Base-by-base conservation (phyloP, 2,797 vertebrate genomes). In the Toxotes lorentzi region DNA sequence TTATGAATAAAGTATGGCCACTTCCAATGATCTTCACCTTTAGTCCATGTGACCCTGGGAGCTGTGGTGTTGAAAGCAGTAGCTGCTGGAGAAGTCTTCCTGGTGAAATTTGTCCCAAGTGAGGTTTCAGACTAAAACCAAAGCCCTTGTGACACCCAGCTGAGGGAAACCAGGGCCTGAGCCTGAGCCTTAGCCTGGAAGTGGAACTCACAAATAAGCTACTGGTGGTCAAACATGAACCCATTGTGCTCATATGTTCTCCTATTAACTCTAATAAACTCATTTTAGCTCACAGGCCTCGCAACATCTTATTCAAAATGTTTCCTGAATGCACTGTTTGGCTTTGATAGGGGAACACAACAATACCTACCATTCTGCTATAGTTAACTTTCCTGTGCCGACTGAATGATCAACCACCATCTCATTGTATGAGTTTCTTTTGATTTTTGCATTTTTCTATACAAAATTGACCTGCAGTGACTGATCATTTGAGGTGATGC, bases 351-450 rank as follows among this genome's bases (percentile, higher is more conserved):
- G 27, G 24, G 10, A 75, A 70, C 50, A 35, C 60, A 78, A 86
- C 78, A 89, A 88, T 82, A 47, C 61, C 24, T 1, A 12, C 60
- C 12, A 70, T 82, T 87, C 66, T 74, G 48, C 70, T 73, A 14
- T 30, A 32, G 70, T 77, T 70, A 69, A 8, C 17, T 3, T 76
- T 38, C 78, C 56, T 48, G 23, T 57, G 11, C 27, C 51, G 76
- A 38, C 51, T 41, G 65, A 87, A 79, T 81, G 67, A 84, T 69
- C 56, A 64, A 68, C 71, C 78, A 5, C 73, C 51, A 57, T 48
- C 38, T 79, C 60, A 85, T 87, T 88, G 83, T 85, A 4, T 16
- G 19, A 6, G 12, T 58, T 74, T 79, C 80, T 82, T 78, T 83
- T 79, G 82, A 84, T 76, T 75, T 73, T 73, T 70, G n/a, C 0